Evolutionary conservation across 1,140 invertebrate species (phyloP).

Genomic region (Rhynchophorus ferrugineus): DNA sequence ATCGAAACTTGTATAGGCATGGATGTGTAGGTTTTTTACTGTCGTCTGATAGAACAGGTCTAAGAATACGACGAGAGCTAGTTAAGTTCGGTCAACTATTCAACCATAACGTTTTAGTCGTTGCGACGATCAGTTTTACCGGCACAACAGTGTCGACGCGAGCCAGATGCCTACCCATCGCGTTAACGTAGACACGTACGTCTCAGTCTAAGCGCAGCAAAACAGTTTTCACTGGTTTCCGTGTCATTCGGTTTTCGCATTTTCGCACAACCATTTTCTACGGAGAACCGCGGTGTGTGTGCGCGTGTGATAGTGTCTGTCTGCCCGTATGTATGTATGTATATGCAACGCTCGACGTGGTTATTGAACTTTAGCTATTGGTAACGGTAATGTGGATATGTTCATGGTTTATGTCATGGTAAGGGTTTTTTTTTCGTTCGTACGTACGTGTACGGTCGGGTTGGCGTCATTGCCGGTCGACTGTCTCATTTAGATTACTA

Average conservation of each 20-base stretch:
- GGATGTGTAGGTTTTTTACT: no score
- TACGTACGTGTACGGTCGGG: no score
- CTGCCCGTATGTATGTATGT: no score
- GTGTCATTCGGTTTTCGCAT: neutral
- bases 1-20: no score
- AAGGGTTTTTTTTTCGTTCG: no score
- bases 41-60: no score
- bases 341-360: no score
- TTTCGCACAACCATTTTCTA: neutral
- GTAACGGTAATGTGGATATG: constrained; percentile 1
- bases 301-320: no score
- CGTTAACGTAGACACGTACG: neutral
- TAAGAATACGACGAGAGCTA: no score
- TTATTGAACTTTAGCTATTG: neutral
- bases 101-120: constrained; percentile 15
- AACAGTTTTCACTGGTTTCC: neutral
- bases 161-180: neutral
- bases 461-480: no score
- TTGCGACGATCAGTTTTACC: constrained; percentile 10
- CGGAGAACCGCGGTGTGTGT: no score
- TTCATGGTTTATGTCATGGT: neutral
- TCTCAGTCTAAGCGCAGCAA: neutral
- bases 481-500: no score
- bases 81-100: constrained; percentile 1
- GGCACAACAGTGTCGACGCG: neutral